phyloP scores from a whole-genome alignment of 2,113 vertebrate species.

The Xerus inauris region DNA sequence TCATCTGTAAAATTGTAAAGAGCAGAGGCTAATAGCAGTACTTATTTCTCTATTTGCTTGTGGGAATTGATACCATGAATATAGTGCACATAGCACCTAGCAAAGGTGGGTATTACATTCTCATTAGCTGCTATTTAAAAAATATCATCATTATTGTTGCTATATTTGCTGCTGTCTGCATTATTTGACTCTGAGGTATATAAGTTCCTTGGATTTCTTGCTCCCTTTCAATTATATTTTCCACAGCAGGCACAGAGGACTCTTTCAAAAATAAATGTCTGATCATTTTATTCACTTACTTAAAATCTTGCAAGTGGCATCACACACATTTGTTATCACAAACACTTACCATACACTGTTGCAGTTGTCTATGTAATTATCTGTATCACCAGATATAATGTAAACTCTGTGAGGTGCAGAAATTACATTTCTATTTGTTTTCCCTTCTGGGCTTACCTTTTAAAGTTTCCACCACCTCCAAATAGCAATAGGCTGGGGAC shows the following conservation, averaged over 20 bases:
- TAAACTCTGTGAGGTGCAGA: not conserved
- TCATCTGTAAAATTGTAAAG: not conserved
- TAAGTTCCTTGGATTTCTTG: not conserved
- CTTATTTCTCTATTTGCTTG: not conserved
- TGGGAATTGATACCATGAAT: not conserved
- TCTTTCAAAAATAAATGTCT: constrained; percentile 17
- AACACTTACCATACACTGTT: not conserved
- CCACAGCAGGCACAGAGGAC: not conserved
- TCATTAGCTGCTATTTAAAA: not conserved
- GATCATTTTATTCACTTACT: not conserved
- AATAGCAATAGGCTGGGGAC: no score
- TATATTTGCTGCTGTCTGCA: not conserved
- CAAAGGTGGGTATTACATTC: not conserved
- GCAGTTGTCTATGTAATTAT: not conserved
- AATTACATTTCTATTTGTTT: not conserved
- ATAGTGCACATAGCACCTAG: not conserved
- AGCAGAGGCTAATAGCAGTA: not conserved
- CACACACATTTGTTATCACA: not conserved
- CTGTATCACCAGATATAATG: not conserved
- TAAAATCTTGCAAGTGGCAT: not conserved
- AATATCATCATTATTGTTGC: not conserved
- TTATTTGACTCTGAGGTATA: not conserved
- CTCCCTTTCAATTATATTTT: not conserved
- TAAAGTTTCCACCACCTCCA: no score
- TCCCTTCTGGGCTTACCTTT: not conserved